Conservation (phyloP, 64 coral and sea anemone species). For the Orbicella faveolata region DNA sequence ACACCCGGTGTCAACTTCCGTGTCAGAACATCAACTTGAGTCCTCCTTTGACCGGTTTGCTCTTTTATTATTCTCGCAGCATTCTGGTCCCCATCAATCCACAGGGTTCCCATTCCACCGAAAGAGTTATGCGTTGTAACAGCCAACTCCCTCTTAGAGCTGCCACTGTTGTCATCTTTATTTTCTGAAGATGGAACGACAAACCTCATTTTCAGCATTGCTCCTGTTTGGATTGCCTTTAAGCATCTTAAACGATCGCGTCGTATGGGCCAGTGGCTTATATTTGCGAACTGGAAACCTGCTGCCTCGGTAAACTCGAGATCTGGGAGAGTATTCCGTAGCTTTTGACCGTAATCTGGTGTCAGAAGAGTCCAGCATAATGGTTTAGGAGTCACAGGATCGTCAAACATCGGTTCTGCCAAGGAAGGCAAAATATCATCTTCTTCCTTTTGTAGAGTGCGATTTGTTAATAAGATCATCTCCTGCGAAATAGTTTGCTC, state of each 20-base stretch:
- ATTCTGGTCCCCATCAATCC: slow-evolving; percentile 60
- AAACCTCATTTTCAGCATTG: slow-evolving; percentile 66
- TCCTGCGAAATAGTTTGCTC: slow-evolving; percentile 76
- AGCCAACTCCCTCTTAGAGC: slow-evolving; percentile 49
- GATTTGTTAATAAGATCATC: slow-evolving; percentile 15
- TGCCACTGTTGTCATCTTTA: neutral
- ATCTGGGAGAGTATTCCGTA: slow-evolving; percentile 69
- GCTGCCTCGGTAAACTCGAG: slow-evolving; percentile 65
- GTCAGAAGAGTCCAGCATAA: slow-evolving; percentile 94
- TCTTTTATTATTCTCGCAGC: slow-evolving; percentile 23
- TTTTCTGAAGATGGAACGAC: slow-evolving; percentile 19
- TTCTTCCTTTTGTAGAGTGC: neutral
- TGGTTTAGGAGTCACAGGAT: slow-evolving; percentile 62
- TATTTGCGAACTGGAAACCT: slow-evolving; percentile 75
- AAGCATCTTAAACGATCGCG: slow-evolving; percentile 86
- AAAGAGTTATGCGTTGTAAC: slow-evolving; percentile 87
- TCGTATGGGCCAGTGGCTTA: slow-evolving; percentile 84
- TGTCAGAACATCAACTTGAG: slow-evolving; percentile 46
- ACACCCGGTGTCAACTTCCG: slow-evolving; percentile 39
- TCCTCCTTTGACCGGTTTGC: slow-evolving; percentile 41
- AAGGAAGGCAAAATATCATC: neutral
- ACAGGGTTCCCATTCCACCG: slow-evolving; percentile 74
- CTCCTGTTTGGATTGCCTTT: slow-evolving; percentile 72
- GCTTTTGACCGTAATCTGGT: slow-evolving; percentile 60
- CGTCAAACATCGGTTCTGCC: slow-evolving; percentile 65